Base-by-base conservation (phyloP, 92 coral and sea anemone genomes). In the Pocillopora grandis region DNA sequence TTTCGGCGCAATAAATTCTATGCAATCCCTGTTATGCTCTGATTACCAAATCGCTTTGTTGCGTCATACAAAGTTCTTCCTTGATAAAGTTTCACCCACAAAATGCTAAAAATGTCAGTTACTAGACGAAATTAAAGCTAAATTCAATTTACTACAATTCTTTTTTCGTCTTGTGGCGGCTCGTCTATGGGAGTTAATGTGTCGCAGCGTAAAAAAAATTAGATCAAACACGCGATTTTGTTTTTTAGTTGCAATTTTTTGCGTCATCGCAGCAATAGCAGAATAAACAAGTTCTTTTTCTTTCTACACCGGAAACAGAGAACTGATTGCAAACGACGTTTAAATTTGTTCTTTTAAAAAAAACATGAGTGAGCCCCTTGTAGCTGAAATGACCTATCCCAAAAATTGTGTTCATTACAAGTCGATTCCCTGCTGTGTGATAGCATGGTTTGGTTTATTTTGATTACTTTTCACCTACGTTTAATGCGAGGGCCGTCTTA, bases 231-330 rank as follows among this genome's bases (percentile, higher is more conserved):
- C 52, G 52, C 52, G 8, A 42, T 42, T 42, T 42, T 42, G 52
- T 42, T 42, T 42, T 42, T 42, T 42, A 42, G 52, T 42, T 42
- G 52, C 52, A 42, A 42, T 42, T 42, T 12, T 33, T 19, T 9
- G 52, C 52, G 35, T 58, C 69, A 33, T 14, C 49, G 60, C 71
- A 33, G 52, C 52, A 42, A 7, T 42, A 42, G 52, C 52, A 62
- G 67, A 0, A 11, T 12, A 66, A 69, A 60, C 69, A 80, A 69
- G 69, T 80, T 70, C 77, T 71, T 55, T 57, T 11, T 59, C 23
- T 70, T 68, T 70, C 77, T 70, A 16, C 36, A 69, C 85, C 85
- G 85, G 85, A 81, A 81, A 81, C 20, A 71, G 70, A 49, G 63
- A 58, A 58, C 76, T 69, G 59, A 80, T 80, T 33, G 70, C 63